Evolutionary conservation across 2,888 invertebrate species (phyloP), one percentile per base, ranked within the genome.

Genomic region (Pseudanteris insignis): DNA sequence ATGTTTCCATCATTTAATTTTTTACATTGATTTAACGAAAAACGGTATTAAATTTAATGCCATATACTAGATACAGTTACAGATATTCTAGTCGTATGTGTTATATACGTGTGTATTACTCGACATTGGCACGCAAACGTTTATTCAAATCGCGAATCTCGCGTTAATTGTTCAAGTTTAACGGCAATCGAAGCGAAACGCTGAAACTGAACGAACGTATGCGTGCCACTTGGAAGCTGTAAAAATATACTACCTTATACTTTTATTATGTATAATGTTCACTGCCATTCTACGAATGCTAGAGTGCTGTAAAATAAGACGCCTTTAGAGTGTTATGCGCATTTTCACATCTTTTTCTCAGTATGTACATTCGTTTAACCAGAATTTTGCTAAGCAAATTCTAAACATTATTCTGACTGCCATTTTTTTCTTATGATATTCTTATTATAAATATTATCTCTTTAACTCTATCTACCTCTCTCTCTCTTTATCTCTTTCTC

Each of bases 281-380:
- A 67, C 61, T 66, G 68, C 70, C 69, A 65, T 72, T 73, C 68
- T 70, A 76, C 68, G 79, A 77, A 79, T 79, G 77, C 79, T 79
- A 79, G 79, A 78, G 77, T 79, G 79, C 79, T 79, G 79, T 79
- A 79, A 75, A 63, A 76, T 76, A 78, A 73, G 71, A 69, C 76
- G 77, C 78, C 77, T 63, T 73, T 75, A 76, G 76, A 73, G 68
- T 71, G 70, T 76, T 72, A 76, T 78, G 76, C 74, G 73, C 75
- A 77, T 77, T 70, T 67, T 62, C 43, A 58, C 53, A 54, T 50
- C 43, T 61, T 70, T 71, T 53, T 48, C 66, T 70, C 68, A 64
- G 61, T 64, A 51, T 55, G 50, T 44, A 66, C 40, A 62, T 63
- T 51, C 41, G 36, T 53, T 63, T 65, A 61, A 59, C 55, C 65